Base-by-base conservation (phyloP, 1,140 invertebrate genomes). In the Cherax quadricarinatus region DNA sequence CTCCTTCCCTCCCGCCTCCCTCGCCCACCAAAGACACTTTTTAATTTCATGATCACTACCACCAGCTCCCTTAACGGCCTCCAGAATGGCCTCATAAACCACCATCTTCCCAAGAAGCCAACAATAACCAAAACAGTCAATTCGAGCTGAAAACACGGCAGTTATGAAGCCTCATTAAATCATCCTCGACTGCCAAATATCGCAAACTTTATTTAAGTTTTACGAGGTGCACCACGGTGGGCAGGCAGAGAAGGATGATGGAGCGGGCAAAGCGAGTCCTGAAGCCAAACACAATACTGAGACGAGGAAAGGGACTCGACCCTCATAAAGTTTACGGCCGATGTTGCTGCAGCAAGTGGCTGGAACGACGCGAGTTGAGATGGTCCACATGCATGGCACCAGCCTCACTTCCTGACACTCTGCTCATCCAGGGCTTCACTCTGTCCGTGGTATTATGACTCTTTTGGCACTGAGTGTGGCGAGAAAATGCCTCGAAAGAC, bases 271-370 rank as follows among this genome's bases (percentile, higher is more conserved):
- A 18, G 16, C 62, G 62, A 3, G 14, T 66, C 62, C 62, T 66
- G 62, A 66, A 66, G 62, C 62, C 62, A 66, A 75, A 75, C 70
- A 75, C n/a, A 75, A 75, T 75, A 75, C 70, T 30, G 70, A 75
- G 70, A 75, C 30, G 70, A 75, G 70, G 70, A 75, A 21, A 75
- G 24, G 70, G n/a, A 75, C 70, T 30, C 70, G 21, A 30, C 70
- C 70, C 24, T 21, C 24, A 75, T 75, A 75, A 75, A 75, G n/a
- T 75, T 75, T 75, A 75, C 12, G 9, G 70, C 70, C 70, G n/a
- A 24, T 75, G 70, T 21, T 75, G 70, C n/a, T 75, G 24, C 24
- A 24, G n/a, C 70, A 75, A 75, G n/a, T 30, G 70, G 21, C 12
- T 21, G 5, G n/a, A 75, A 75, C 70, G 70, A 30, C n/a, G 70